Evolutionary conservation across 2,113 vertebrate genomes (phyloP).

Genomic region (Callorhinus ursinus): DNA sequence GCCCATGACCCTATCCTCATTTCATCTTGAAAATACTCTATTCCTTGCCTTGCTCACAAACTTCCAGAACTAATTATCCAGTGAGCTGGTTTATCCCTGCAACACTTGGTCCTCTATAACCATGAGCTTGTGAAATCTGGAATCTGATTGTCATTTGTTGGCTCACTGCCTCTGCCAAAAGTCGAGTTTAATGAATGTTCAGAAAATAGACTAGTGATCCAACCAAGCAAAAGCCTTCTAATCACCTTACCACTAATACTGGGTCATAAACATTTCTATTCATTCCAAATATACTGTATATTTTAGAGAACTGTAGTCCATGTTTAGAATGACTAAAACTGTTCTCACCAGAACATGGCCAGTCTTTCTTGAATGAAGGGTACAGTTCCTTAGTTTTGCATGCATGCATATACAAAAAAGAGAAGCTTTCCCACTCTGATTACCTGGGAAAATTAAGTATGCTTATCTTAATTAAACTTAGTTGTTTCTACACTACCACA

Average conservation of each 20-base stretch:
- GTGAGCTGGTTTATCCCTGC: background rate
- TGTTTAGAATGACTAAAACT: background rate
- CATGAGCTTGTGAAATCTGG: background rate
- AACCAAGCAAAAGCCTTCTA: background rate
- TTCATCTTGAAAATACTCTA: background rate
- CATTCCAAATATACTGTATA: background rate
- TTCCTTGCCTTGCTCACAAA: background rate
- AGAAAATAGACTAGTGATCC: background rate
- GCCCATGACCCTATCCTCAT: background rate
- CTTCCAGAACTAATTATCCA: background rate
- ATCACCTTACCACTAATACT: background rate
- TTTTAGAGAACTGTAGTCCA: background rate
- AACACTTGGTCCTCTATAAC: background rate
- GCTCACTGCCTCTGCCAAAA: background rate
- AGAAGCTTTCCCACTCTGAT: background rate
- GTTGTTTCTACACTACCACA: background rate
- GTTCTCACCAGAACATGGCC: background rate
- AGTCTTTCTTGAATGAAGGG: background rate
- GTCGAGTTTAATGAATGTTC: background rate
- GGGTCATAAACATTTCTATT: background rate
- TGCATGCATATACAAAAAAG: background rate
- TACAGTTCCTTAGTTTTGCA: background rate
- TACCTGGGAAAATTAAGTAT: background rate
- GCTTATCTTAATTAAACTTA: constrained; percentile 1
- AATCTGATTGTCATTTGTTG: background rate